Percentiles rank a stretch among this genome's conserved stretches.
Conservation (phyloP, 2,113 vertebrate genomes). For the Zapus hudsonius region DNA sequence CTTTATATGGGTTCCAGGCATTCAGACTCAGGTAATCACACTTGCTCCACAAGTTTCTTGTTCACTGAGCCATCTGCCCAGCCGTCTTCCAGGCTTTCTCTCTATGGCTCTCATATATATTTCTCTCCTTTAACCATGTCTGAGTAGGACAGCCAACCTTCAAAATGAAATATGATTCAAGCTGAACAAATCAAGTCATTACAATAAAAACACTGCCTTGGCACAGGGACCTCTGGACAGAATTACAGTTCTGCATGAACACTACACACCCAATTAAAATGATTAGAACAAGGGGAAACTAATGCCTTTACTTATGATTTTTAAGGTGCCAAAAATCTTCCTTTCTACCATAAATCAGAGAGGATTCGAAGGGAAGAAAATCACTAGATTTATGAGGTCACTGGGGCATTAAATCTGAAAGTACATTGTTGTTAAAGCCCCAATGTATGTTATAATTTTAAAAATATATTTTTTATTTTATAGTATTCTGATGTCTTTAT, state of each 20-base stretch:
- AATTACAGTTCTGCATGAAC: slow-evolving; percentile 84
- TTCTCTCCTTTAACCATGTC: slow-evolving; percentile 71
- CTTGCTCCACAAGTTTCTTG: no score
- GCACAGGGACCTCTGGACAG: slow-evolving; percentile 88
- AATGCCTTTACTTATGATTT: slow-evolving; percentile 75
- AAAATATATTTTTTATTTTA: not conserved
- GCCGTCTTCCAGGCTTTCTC: slow-evolving; percentile 41
- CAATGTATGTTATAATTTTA: not conserved
- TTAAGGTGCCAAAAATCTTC: slow-evolving; percentile 49
- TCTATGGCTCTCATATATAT: slow-evolving; percentile 71
- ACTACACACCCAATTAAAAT: slow-evolving; percentile 84
- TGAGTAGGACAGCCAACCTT: slow-evolving; percentile 86
- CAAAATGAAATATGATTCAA: slow-evolving; percentile 88
- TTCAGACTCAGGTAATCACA: no score
- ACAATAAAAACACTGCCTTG: slow-evolving; percentile 87
- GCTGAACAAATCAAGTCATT: slow-evolving; percentile 90
- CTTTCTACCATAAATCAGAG: not conserved
- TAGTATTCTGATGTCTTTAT: slow-evolving; percentile 6
- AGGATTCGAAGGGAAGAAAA: slow-evolving; percentile 8
- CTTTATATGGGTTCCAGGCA: no score
- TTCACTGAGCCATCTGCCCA: no score
- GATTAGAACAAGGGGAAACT: slow-evolving; percentile 73
- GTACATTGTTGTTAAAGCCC: not conserved
- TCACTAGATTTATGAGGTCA: not conserved
- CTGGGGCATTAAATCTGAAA: not conserved